Evolutionary conservation across 2,113 vertebrate genomes (phyloP), one percentile per base, ranked within the genome.

Genomic region (Mormyrus lacerda): DNA sequence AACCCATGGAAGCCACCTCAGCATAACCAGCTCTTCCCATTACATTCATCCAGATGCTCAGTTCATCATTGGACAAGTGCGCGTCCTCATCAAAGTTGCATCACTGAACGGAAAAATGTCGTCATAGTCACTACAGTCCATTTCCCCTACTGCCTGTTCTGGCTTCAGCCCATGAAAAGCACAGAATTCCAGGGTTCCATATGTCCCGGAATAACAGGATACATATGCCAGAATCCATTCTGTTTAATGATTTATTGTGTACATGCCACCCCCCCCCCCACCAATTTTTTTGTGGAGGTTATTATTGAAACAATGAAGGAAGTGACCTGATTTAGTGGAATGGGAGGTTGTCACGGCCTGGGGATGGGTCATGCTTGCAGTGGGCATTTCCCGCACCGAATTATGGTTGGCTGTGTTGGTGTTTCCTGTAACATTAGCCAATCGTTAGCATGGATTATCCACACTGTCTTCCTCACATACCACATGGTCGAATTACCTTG

Each of bases 161-260:
- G 84, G 6, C 24, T 35, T 53, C 42, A 89, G 84, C 45, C 35
- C 65, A 89, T 48, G 73, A 53, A 50, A 58, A 85, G 8, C 17
- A 35, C 19, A 51, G 27, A 17, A 51, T 65, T 27, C 10, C 76
- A 45, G 11, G 17, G 17, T 58, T n/a, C 50, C 8, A 6, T 35
- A 6, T 35, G 15, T 45, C 42, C 9, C 24, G 9, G 44, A 87
- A 89, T 76, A 89, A 89, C 89, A 87, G 89, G 89, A 89, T 76
- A 85, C 39, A 58, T 15, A 76, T 88, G 58, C 39, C 87, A 58
- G 39, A 21, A 42, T 53, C 31, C 45, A 42, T n/a, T 48, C 1
- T 17, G 27, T 24, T 11, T 17, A 51, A 21, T 86, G 15, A 45
- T 89, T 89, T 58, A 85, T 85, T 84, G 42, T 61, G 47, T 17